Evolutionary conservation across 2,113 vertebrate genomes (phyloP), one percentile per base, ranked within the genome.

Genomic region (Thamnaconus septentrionalis): DNA sequence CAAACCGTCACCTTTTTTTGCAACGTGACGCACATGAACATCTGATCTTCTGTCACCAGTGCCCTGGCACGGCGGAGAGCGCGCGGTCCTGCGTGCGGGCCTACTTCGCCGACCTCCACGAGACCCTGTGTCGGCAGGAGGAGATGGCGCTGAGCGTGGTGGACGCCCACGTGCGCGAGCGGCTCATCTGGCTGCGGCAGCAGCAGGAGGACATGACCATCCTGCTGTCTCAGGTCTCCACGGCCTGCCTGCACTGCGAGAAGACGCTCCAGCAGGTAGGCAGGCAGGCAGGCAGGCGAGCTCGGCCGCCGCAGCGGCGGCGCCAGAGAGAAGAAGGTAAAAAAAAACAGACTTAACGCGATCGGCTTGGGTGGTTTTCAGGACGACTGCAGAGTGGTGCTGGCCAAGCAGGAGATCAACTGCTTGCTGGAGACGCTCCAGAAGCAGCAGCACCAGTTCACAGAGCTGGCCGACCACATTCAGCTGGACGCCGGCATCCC

Each of bases 191-290:
- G 96, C 95, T 99, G 64, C 88, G 95, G 60, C 97, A 98, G 73
- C 97, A 99, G 80, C 97, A 99, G 87, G 97, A 99, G 91, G 96
- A 99, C 85, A 99, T 99, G 97, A 98, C 96, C 75, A 95, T 98
- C 86, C 86, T 99, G 69, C 89, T 98, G 82, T 98, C 97, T 3
- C 96, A 99, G 82, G 96, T 99, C 73, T 98, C 97, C 89, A 96
- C 96, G 2, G 97, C 96, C 77, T 99, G 96, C 69, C 93, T 99
- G 68, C 96, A 99, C 89, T 99, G 97, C 71, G 97, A 99, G 91
- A 99, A 98, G 70, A 98, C 97, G 48, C 91, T 99, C 47, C 97
- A 99, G 40, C 97, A 99, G 93, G 97, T 99, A 84, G 56, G 78
- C 75, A n/a, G 1, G 50, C 7, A 84, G 56, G 78, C 75, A n/a